Base-by-base conservation (phyloP, 2,888 invertebrate species). In the Congeria kusceri region DNA sequence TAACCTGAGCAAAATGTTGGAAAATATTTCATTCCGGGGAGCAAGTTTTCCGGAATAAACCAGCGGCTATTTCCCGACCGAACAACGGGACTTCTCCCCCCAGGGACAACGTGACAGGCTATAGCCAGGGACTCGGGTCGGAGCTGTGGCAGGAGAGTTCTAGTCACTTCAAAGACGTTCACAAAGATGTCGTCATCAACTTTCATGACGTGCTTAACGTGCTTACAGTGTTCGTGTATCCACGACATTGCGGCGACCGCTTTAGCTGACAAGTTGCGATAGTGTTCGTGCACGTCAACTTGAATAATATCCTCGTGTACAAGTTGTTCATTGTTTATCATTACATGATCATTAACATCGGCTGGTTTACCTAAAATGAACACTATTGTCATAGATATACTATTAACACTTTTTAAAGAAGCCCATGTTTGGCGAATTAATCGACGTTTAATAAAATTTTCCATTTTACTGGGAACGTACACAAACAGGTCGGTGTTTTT, bases 1-100 rank as follows among this genome's bases (percentile, higher is more conserved):
- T 90, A 88, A 5, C 92, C 92, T 11, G 90, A 88, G 77, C 93
- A 93, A 76, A 92, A 92, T 25, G 83, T 78, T 1, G 93, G 93
- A 69, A 85, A 88, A 65, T 83, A 69, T 18, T 69, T 87, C n/a
- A 73, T 56, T 53, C 83, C 85, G 7, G 83, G 79, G 29, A 89
- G 78, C 13, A 89, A 57, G 4, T 77, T 32, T 13, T 68, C 57
- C 7, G 86, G 85, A 28, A 91, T 85, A 73, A 83, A 89, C 91
- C 91, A 91, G 71, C 84, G 86, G 68, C 80, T 87, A 0, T 61
- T 73, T 20, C 79, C 80, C 61, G 88, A 73, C 20, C 91, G 74
- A 7, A 85, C 69, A 20, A 91, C 89, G 13, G 73, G 70, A 49
- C 87, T 87, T 5, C 83, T 86, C 4, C 76, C 83, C 13, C 74